Base-by-base conservation (phyloP, 2,113 vertebrate genomes). In the Neolamprologus ventralis region DNA sequence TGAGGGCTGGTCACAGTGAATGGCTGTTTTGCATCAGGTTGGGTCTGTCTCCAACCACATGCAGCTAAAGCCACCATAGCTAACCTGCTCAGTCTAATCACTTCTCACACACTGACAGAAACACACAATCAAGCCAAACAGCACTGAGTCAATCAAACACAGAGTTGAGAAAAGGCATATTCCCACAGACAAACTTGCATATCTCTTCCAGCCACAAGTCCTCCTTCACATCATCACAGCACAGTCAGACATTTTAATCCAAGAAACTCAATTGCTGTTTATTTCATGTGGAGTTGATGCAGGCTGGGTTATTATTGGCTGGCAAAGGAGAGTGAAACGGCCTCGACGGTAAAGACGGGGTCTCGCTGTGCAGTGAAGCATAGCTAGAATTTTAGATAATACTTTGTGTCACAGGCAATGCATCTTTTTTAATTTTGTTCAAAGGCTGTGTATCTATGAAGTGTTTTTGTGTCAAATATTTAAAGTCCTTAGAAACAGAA, bases 51-150 rank as follows among this genome's bases (percentile, higher is more conserved):
- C 92, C 93, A 90, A 37, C 90, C 94, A 82, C 94, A 94, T 87
- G 92, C 88, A 47, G 94, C 91, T 94, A 92, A 95, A 95, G 91
- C 93, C 84, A 73, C 94, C 93, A 23, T 94, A 51, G 91, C 91
- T 92, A 94, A 94, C 91, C 89, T 88, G 92, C 93, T 94, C 91
- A 89, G 83, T 42, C 31, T 84, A 88, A 88, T 92, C 90, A 33
- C 88, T 60, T 21, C 83, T 23, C 87, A 71, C 92, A 68, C 78
- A 33, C 53, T 23, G 54, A 87, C 73, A 68, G 84, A 83, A 11
- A 89, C 84, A 17, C 73, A 83, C 53, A 82, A 23, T 65, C 58
- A 47, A 31, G 58, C 37, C 37, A 26, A 78, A 80, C 47, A 1
- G 37, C 35, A 47, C 31, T 19, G 75, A 89, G 58, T 54, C 47